These are phyloP conservation scores for Petrophora chlorosata DNA, from an alignment of 2,888 invertebrate species.

Conservation along the genomic window DNA sequence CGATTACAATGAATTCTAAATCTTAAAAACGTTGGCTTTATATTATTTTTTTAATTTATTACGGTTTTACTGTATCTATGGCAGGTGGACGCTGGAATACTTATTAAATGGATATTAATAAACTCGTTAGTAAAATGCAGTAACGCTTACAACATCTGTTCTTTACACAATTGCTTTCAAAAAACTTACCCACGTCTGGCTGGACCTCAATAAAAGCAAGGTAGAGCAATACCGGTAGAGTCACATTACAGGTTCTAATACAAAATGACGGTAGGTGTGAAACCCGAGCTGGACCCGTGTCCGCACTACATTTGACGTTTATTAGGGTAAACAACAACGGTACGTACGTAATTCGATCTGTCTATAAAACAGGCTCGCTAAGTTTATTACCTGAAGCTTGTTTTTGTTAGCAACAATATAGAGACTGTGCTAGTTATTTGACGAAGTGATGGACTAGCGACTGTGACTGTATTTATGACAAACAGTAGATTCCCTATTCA, in stretches of 20 bases:
- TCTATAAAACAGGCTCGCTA: constrained; percentile 59
- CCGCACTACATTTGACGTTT: constrained; percentile 70
- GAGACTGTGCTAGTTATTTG: background rate
- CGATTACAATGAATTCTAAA: no score
- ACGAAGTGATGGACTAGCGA: no score
- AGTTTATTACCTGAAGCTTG: constrained; percentile 49
- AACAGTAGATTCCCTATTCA: no score
- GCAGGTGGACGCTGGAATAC: no score
- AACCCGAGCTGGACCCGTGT: constrained; percentile 70
- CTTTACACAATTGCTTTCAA: no score
- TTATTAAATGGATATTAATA: no score
- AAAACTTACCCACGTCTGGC: background rate
- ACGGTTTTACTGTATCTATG: no score
- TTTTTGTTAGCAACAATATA: constrained; percentile 1
- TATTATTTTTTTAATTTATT: no score
- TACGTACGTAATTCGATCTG: constrained; percentile 66
- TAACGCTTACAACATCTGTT: no score
- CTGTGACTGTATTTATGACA: no score
- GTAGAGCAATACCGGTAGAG: constrained; percentile 5
- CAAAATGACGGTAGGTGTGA: constrained; percentile 55
- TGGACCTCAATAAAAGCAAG: background rate
- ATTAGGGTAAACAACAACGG: constrained; percentile 70
- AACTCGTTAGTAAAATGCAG: no score
- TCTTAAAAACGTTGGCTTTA: no score
- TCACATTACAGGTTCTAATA: constrained; percentile 46